These are phyloP conservation scores for Myotis daubentonii DNA, from an alignment of 2,797 vertebrate species.

Conservation along the genomic window DNA sequence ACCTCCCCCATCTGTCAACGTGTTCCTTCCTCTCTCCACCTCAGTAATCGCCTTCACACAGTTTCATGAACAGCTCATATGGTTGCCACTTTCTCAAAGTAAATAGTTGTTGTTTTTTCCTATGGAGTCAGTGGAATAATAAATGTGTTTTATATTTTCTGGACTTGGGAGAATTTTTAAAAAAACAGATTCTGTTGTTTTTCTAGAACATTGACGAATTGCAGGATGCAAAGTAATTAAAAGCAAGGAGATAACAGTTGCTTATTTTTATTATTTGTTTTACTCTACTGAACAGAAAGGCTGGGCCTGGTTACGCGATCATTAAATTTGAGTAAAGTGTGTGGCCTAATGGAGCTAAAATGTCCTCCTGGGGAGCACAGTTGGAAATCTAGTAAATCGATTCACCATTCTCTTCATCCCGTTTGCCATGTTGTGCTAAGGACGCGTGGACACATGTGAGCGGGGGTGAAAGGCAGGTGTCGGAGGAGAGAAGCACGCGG, in stretches of 20 bases:
- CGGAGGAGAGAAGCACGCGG: conserved; percentile 32
- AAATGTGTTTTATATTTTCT: conserved; percentile 44
- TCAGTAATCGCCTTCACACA: neutral
- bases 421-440: conserved; percentile 53
- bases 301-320: conserved; percentile 61
- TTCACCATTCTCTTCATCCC: conserved; percentile 44
- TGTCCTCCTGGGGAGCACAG: conserved; percentile 42
- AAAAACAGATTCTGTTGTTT: neutral
- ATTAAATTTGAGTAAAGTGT: conserved; percentile 49
- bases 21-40: neutral
- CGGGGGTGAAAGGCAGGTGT: neutral
- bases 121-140: neutral
- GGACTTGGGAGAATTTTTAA: neutral
- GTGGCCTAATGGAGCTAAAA: conserved; percentile 49
- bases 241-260: neutral
- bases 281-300: neutral
- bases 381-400: conserved; percentile 64
- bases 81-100: neutral
- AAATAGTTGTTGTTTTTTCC: neutral
- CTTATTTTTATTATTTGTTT: conserved; percentile 47
- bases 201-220: neutral
- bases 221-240: neutral
- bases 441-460: conserved; percentile 15
- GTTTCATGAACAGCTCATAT: neutral
- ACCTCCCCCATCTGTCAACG: neutral